These are phyloP conservation scores for Cheirogaleus medius DNA, from an alignment of 2,113 vertebrate genomes.

Conservation along the genomic window DNA sequence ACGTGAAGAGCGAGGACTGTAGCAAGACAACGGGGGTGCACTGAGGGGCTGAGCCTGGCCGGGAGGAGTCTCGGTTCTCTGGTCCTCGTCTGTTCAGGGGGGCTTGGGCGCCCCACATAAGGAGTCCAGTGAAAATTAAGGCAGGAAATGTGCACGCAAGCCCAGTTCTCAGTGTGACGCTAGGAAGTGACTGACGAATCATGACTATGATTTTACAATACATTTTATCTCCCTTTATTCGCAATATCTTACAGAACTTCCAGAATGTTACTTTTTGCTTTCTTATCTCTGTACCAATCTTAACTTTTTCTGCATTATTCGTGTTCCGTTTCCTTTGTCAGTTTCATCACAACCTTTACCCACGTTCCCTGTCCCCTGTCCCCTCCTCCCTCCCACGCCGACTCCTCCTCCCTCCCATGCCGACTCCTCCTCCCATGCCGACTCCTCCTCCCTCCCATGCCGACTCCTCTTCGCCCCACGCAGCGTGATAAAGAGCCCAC, in stretches of 20 bases:
- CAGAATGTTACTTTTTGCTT: background rate
- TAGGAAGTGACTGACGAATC: rapidly evolving
- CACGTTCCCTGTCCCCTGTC: no score
- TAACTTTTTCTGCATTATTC: no score
- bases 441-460: background rate
- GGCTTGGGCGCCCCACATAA: rapidly evolving
- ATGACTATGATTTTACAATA: background rate
- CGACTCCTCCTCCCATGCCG: no score
- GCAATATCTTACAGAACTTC: no score
- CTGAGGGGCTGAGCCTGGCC: background rate
- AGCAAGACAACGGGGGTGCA: rapidly evolving
- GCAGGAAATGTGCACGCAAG: no score
- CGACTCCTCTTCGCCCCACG: rapidly evolving
- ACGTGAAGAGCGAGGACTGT: background rate
- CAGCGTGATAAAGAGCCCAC: background rate
- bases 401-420: background rate
- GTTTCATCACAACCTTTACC: rapidly evolving
- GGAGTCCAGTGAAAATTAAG: background rate
- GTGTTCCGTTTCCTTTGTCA: rapidly evolving
- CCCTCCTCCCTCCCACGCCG: background rate
- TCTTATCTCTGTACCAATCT: no score
- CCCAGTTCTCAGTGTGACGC: rapidly evolving
- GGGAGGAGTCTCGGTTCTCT: background rate
- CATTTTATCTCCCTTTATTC: no score
- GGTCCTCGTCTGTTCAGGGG: background rate